Evolutionary conservation across 2,797 vertebrate species (phyloP).

Genomic region (Harpagifer antarcticus): DNA sequence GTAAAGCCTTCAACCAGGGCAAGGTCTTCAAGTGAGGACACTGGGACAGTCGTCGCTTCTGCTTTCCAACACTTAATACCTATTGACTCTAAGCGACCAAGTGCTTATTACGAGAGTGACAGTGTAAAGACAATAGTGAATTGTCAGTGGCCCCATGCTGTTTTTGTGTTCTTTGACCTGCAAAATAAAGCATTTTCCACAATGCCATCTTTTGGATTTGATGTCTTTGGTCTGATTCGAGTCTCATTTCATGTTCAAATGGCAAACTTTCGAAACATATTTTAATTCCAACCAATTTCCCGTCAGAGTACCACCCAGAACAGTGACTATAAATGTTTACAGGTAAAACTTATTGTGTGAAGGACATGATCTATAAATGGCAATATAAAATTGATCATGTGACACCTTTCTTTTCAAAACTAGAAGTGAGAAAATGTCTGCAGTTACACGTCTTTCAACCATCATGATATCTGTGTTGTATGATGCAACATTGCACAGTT

Average conservation of each 20-base stretch:
- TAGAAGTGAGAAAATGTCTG: neutral
- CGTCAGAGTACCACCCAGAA: neutral
- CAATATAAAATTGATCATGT: neutral
- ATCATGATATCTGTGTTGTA: neutral
- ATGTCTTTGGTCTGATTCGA: slow-evolving; percentile 44
- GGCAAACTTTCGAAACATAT: neutral
- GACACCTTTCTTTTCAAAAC: too few relatives aligned
- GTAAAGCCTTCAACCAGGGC: slow-evolving; percentile 92
- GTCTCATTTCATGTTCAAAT: slow-evolving; percentile 3
- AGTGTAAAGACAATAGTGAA: slow-evolving; percentile 63
- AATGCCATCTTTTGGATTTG: slow-evolving; percentile 63
- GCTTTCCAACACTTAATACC: slow-evolving; percentile 61
- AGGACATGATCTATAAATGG: neutral
- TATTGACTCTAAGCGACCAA: slow-evolving; percentile 74
- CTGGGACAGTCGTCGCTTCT: slow-evolving; percentile 47
- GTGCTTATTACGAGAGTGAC: slow-evolving; percentile 71
- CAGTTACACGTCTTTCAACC: neutral
- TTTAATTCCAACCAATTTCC: neutral
- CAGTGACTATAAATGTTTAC: neutral
- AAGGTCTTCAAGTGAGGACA: slow-evolving; percentile 92
- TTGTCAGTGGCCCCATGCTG: slow-evolving; percentile 67
- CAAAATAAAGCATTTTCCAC: slow-evolving; percentile 84
- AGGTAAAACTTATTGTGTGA: neutral
- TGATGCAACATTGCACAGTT: neutral
- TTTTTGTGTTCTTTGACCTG: slow-evolving; percentile 77